A percentile compares a stretch with the other conserved stretches of the same genome.
Conservation (phyloP, 1,140 invertebrate species). For the Ceratitis capitata region DNA sequence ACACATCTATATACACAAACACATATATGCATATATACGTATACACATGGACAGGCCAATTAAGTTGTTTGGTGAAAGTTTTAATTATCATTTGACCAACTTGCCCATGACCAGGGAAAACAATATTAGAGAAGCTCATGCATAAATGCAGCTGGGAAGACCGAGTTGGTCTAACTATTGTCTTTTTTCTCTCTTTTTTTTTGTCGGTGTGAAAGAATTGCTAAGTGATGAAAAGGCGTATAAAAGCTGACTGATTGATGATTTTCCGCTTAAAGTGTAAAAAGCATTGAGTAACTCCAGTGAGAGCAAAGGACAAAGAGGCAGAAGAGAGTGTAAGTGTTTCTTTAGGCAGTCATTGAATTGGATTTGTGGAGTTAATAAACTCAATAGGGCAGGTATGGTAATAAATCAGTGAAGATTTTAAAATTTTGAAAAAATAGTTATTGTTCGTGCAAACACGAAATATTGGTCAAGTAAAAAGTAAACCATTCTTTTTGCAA, state of each 20-base stretch:
- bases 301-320: not conserved
- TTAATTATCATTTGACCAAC: constrained; percentile 12
- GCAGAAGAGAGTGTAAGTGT: not conserved
- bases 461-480: too few relatives aligned
- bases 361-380: too few relatives aligned
- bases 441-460: too few relatives aligned
- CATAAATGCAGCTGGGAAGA: not conserved
- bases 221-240: not conserved
- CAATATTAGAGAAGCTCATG: not conserved
- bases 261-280: constrained; percentile 18
- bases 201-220: not conserved
- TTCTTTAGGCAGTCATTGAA: not conserved
- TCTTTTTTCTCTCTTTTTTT: not conserved
- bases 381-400: too few relatives aligned
- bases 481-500: too few relatives aligned
- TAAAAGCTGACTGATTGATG: constrained; percentile 25
- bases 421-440: too few relatives aligned
- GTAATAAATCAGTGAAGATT: too few relatives aligned
- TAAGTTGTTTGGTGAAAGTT: constrained; percentile 16
- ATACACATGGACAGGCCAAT: not conserved
- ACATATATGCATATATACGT: not conserved
- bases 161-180: not conserved
- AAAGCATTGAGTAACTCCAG: not conserved
- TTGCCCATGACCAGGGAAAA: not conserved
- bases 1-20: not conserved